Base-by-base conservation (phyloP, 2,113 vertebrate genomes). In the Columba livia region DNA sequence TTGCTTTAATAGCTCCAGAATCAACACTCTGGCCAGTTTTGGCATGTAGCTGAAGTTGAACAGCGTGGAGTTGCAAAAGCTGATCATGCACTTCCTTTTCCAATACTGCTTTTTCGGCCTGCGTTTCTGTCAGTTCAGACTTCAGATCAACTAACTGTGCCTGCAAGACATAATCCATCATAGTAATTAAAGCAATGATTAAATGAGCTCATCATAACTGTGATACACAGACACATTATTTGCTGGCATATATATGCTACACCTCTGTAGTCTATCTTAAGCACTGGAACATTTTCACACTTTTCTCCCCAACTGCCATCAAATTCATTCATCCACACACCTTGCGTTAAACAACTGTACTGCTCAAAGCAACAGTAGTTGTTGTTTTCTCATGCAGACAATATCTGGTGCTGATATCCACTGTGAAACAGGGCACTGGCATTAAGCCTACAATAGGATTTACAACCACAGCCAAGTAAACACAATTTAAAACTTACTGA, bases 21-120 rank as follows among this genome's bases (percentile, higher is more conserved):
- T 99, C 99, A 57, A 98, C 98, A 19, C 79, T 96, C 93, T 99
- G 99, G 12, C 99, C 99, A 13, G 99, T 98, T 97, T 99, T 99
- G 85, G 98, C 98, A 47, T 99, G 99, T 5, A 99, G 98, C 96
- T 99, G 99, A 81, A 99, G 98, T 75, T 99, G 99, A 82, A 99
- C 97, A 32, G 99, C 98, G 9, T 99, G 99, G 24, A 99, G 94
- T 38, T 99, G 99, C 62, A 99, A 95, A 29, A 99, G 98, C 85
- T 99, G 99, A 91, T 99, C 99, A 0, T 99, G 99, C 31, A 99
- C 99, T 97, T 99, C 99, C 92, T 98, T 98, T 70, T 99, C 99
- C 82, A 99, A 67, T 8, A 99, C 98, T 0, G 94, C 95, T 73
- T 99, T 99, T 96, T 99, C 99, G 18, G 99, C 99, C 89, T 99